Evolutionary conservation across 30 jellyfish, hydroid and myxozoan species (phyloP).

Genomic region (Pelagia noctiluca): DNA sequence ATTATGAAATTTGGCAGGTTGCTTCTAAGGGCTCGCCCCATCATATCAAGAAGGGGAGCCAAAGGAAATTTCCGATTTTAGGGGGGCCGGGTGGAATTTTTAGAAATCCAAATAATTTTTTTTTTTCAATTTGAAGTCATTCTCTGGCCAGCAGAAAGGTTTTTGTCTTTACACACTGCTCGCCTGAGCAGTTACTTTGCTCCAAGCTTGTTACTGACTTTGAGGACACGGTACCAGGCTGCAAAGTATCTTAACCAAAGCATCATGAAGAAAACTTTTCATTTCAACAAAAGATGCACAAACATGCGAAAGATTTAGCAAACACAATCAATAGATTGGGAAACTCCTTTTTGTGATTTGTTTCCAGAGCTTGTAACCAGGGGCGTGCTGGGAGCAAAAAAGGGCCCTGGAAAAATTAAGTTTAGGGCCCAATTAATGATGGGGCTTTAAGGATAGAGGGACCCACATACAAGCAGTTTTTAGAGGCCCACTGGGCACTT

Average conservation of each 20-base stretch:
- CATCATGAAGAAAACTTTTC: too few relatives aligned
- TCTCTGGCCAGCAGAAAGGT: not conserved
- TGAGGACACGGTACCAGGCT: not conserved
- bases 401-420: too few relatives aligned
- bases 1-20: too few relatives aligned
- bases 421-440: too few relatives aligned
- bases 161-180: slow-evolving; percentile 8
- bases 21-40: too few relatives aligned
- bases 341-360: not conserved
- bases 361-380: not conserved
- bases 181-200: not conserved
- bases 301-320: too few relatives aligned
- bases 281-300: too few relatives aligned
- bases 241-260: not conserved
- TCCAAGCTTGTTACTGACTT: not conserved
- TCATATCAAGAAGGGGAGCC: too few relatives aligned
- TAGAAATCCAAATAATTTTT: not conserved
- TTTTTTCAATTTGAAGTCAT: not conserved
- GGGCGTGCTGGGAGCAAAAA: too few relatives aligned
- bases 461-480: too few relatives aligned
- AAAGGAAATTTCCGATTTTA: slow-evolving; percentile 5
- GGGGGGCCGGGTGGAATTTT: slow-evolving; percentile 1
- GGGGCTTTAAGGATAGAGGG: too few relatives aligned
- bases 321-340: not conserved
- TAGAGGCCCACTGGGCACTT: too few relatives aligned